Evolutionary conservation across 2,113 vertebrate genomes (phyloP).

Genomic region (Mionectes macconnelli): DNA sequence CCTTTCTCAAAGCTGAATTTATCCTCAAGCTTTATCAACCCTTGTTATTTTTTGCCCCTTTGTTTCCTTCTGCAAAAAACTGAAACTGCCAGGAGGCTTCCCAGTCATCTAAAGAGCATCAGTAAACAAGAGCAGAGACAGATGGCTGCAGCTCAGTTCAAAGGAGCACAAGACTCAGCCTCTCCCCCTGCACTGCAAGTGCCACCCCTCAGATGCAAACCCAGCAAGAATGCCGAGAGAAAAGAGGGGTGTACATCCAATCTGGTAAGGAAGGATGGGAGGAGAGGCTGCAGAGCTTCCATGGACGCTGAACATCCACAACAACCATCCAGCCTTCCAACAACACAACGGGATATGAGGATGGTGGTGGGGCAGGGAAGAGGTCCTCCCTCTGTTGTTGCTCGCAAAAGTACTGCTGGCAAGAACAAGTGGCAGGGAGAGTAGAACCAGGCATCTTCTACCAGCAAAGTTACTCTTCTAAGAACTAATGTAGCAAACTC

Average conservation of each 20-base stretch:
- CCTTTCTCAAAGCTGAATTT: neutral
- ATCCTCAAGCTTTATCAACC: neutral
- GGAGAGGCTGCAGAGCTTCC: neutral
- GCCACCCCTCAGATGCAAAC: neutral
- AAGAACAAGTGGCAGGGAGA: neutral
- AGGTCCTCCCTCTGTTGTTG: neutral
- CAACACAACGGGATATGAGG: neutral
- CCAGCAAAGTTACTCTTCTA: neutral
- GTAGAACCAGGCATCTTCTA: neutral
- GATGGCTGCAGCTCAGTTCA: conserved; percentile 52
- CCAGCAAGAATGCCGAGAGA: neutral
- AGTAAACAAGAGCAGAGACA: conserved; percentile 64
- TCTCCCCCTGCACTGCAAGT: neutral
- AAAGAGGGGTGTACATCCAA: neutral
- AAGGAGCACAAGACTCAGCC: neutral
- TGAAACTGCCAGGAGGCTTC: conserved; percentile 41
- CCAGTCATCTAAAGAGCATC: conserved; percentile 59
- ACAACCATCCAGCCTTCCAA: neutral
- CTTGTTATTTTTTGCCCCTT: neutral
- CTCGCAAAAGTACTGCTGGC: neutral
- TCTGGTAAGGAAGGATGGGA: neutral
- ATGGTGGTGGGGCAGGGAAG: neutral
- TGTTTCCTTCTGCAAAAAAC: conserved; percentile 35
- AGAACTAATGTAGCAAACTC: neutral
- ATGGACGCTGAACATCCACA: neutral